Evolutionary conservation across 2,888 invertebrate species (phyloP).

Genomic region (Agonopterix heracliana): DNA sequence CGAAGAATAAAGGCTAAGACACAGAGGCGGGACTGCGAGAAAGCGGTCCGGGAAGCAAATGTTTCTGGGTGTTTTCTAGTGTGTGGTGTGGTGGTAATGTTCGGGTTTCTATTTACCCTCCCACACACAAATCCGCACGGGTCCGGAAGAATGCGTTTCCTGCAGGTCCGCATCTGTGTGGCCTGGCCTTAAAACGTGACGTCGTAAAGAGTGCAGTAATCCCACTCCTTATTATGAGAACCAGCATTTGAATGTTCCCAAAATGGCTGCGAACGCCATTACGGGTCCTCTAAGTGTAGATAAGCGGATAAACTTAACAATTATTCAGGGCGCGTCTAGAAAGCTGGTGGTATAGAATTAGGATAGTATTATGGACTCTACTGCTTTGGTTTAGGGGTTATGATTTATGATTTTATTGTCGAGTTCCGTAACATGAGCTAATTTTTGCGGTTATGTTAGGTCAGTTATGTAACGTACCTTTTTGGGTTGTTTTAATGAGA

Average conservation of each 20-base stretch:
- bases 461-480: constrained; percentile 17
- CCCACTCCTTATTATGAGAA: constrained; percentile 11
- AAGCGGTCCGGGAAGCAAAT: too few species aligned
- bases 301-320: constrained; percentile 27
- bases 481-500: constrained; percentile 6
- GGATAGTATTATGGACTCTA: constrained; percentile 10
- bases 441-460: constrained; percentile 9
- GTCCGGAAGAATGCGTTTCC: background rate
- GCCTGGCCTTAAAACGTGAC: background rate
- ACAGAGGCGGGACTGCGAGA: too few species aligned
- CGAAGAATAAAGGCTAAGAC: too few species aligned
- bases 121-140: too few species aligned
- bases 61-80: too few species aligned
- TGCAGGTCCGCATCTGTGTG: background rate
- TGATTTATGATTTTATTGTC: background rate
- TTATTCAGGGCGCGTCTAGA: constrained; percentile 48
- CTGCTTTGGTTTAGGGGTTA: constrained; percentile 4
- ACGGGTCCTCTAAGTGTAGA: constrained; percentile 13
- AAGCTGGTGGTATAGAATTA: constrained; percentile 14
- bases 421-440: constrained; percentile 7
- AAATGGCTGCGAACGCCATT: constrained; percentile 16
- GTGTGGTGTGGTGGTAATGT: too few species aligned
- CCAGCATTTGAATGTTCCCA: constrained; percentile 11
- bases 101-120: too few species aligned
- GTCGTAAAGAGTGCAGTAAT: constrained; percentile 20